A percentile compares a stretch with the other conserved stretches of the same genome.
Conservation (phyloP, 2,113 vertebrate genomes). For the Lasiurus borealis region DNA sequence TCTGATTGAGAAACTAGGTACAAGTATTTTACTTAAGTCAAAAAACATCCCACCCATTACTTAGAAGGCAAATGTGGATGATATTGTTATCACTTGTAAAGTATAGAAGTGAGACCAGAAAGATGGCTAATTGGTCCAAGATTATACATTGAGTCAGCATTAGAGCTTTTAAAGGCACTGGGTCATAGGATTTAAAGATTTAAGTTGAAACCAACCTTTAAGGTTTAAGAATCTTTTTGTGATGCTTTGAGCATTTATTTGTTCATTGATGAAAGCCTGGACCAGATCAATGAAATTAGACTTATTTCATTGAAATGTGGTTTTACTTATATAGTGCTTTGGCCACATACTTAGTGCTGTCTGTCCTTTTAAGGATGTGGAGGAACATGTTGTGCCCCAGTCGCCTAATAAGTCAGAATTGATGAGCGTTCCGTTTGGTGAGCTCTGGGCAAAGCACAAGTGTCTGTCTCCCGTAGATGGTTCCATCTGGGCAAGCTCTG, state of each 20-base stretch:
- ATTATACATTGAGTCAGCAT: neutral
- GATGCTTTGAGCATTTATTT: slow-evolving; percentile 3
- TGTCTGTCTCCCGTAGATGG: neutral
- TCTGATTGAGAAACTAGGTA: slow-evolving; percentile 98
- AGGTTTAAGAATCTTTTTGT: neutral
- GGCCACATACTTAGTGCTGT: too few relatives aligned
- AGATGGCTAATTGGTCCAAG: neutral
- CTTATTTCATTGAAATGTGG: neutral
- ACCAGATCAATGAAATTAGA: neutral
- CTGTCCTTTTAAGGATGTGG: neutral
- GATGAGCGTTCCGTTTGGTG: neutral
- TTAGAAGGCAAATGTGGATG: slow-evolving; percentile 29
- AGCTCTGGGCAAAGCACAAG: neutral
- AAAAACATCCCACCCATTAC: slow-evolving; percentile 58
- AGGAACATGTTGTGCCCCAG: neutral
- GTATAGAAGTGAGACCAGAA: slow-evolving; percentile 15
- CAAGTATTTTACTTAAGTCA: slow-evolving; percentile 72
- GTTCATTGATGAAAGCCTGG: slow-evolving; percentile 38
- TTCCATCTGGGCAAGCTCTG: neutral
- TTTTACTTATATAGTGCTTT: neutral
- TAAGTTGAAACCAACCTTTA: slow-evolving; percentile 6
- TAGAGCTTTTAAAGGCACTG: slow-evolving; percentile 35
- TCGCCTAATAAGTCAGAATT: neutral
- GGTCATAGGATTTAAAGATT: slow-evolving; percentile 23
- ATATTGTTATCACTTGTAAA: slow-evolving; percentile 33